phyloP scores from a whole-genome alignment of 2,113 vertebrate genomes.

The Leptobrachium leishanense region DNA sequence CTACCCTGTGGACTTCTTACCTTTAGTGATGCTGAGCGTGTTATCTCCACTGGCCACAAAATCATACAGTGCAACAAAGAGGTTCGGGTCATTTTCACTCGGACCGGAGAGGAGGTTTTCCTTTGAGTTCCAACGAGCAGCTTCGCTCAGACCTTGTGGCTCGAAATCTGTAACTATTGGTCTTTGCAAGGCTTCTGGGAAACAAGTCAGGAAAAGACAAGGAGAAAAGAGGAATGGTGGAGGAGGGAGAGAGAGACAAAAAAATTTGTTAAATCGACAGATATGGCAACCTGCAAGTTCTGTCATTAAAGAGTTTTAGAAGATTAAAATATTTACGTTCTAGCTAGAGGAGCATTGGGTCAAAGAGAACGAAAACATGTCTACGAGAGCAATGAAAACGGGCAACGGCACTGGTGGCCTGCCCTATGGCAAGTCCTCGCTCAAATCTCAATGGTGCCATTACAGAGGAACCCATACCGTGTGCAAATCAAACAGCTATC shows the following conservation, averaged over 20 bases:
- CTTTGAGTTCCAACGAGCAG: slow-evolving; percentile 98
- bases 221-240: slow-evolving; percentile 1
- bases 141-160: slow-evolving; percentile 88
- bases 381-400: too few species aligned
- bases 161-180: slow-evolving; percentile 86
- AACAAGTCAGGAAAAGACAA: background rate
- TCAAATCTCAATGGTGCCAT: too few species aligned
- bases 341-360: too few species aligned
- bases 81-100: slow-evolving; percentile 96
- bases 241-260: slow-evolving; percentile 18
- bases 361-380: too few species aligned
- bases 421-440: too few species aligned
- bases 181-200: slow-evolving; percentile 90
- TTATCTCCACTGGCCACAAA: slow-evolving; percentile 98
- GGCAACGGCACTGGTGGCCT: too few species aligned
- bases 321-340: too few species aligned
- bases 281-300: too few species aligned
- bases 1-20: slow-evolving; percentile 61
- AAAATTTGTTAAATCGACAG: background rate
- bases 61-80: slow-evolving; percentile 98
- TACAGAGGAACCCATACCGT: too few species aligned
- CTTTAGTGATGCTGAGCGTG: slow-evolving; percentile 98
- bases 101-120: slow-evolving; percentile 95
- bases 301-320: too few species aligned
- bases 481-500: too few species aligned